phyloP scores from a whole-genome alignment of 2,888 invertebrate species.

The Podotricha telesiphe region DNA sequence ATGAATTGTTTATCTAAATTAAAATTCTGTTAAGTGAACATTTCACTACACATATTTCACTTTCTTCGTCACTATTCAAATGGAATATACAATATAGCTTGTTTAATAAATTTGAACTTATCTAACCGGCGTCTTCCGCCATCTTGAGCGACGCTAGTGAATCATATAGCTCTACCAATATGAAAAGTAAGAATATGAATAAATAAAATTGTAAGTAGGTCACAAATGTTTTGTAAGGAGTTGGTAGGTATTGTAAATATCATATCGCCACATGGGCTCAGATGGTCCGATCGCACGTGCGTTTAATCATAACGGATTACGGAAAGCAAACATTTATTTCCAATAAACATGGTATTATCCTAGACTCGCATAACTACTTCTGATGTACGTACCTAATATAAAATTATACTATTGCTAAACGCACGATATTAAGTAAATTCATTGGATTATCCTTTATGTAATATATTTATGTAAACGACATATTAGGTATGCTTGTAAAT shows the following conservation, averaged over 20 bases:
- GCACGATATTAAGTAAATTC: too few relatives aligned
- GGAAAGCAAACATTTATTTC: constrained; percentile 59
- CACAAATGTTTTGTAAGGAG: constrained; percentile 36
- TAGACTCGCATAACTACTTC: not conserved
- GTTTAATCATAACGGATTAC: constrained; percentile 65
- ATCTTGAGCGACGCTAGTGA: not conserved
- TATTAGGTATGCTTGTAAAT: too few relatives aligned
- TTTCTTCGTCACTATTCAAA: too few relatives aligned
- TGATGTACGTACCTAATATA: too few relatives aligned
- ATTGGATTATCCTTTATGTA: too few relatives aligned
- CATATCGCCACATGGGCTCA: constrained; percentile 46
- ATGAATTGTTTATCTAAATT: too few relatives aligned
- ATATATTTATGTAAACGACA: too few relatives aligned
- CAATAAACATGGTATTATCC: constrained; percentile 43
- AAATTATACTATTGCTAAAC: too few relatives aligned
- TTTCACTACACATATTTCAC: too few relatives aligned
- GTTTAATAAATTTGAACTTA: not conserved
- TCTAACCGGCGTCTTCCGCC: not conserved
- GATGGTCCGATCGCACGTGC: constrained; percentile 65
- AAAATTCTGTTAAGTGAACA: too few relatives aligned
- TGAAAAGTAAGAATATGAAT: constrained; percentile 26
- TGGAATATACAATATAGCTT: not conserved
- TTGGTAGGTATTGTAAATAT: constrained; percentile 46
- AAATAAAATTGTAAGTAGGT: constrained; percentile 41
- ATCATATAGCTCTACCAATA: not conserved